A percentile compares a stretch with the other conserved stretches of the same genome.
Conservation (phyloP, 1,140 invertebrate species). For the Lordiphosa mommai region DNA sequence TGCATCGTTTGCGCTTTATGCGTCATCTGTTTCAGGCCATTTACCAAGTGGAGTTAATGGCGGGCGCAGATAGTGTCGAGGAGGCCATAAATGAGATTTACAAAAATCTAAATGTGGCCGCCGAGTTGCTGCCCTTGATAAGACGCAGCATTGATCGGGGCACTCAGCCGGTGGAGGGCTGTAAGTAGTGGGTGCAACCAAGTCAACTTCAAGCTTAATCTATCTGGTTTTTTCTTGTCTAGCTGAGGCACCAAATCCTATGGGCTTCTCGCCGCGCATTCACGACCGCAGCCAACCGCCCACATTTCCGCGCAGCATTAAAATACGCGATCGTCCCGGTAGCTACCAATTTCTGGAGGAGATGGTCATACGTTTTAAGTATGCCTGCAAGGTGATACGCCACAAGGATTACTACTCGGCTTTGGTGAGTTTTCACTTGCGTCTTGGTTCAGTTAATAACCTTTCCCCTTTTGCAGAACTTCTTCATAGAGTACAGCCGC, state of each 20-base stretch:
- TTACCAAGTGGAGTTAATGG: constrained; percentile 83
- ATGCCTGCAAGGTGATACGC: constrained; percentile 90
- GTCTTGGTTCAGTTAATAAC: neutral
- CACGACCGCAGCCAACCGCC: constrained; percentile 97
- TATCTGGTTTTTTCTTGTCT: neutral
- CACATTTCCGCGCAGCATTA: constrained; percentile 98
- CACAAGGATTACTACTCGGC: constrained; percentile 90
- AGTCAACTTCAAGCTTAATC: too few relatives aligned
- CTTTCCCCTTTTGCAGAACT: constrained; percentile 86
- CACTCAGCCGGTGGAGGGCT: constrained; percentile 86
- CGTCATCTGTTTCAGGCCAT: constrained; percentile 92
- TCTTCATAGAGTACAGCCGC: constrained; percentile 95
- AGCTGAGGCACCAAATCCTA: constrained; percentile 83
- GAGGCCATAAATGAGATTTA: constrained; percentile 84
- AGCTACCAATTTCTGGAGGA: constrained; percentile 92
- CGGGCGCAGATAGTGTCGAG: constrained; percentile 81
- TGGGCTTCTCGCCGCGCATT: constrained; percentile 97
- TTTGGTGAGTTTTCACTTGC: constrained; percentile 82
- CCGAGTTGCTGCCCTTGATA: constrained; percentile 90
- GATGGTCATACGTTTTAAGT: constrained; percentile 88
- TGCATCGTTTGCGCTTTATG: constrained; percentile 91
- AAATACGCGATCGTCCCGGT: constrained; percentile 91
- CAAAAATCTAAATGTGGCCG: constrained; percentile 84
- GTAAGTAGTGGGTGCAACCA: constrained; percentile 82
- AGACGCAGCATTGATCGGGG: constrained; percentile 88